Conservation (phyloP, 92 coral and sea anemone species). For the Phymanthus crucifer region DNA sequence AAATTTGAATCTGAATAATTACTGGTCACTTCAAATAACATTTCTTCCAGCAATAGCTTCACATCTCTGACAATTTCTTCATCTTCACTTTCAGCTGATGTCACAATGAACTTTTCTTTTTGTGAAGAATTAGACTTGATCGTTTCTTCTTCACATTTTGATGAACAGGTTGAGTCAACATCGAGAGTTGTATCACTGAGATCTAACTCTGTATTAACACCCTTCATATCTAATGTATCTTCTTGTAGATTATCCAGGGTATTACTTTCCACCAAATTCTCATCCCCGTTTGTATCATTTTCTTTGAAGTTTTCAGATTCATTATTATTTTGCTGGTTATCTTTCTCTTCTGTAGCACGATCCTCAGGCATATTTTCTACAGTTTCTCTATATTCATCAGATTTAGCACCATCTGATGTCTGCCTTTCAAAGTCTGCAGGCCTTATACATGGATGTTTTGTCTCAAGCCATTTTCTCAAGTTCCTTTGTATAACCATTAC, state of each 20-base stretch:
- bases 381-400: slow-evolving; percentile 42
- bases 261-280: background rate
- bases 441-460: slow-evolving; percentile 35
- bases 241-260: background rate
- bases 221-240: background rate
- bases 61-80: background rate
- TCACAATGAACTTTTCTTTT: background rate
- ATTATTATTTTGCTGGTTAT: background rate
- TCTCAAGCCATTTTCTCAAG: slow-evolving; percentile 67
- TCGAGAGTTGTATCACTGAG: background rate
- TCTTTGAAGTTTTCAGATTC: slow-evolving; percentile 5
- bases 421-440: slow-evolving; percentile 39
- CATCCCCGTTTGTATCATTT: background rate
- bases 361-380: slow-evolving; percentile 1
- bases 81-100: background rate
- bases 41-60: background rate
- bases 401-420: slow-evolving; percentile 35
- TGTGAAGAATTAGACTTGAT: background rate
- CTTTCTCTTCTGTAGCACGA: background rate
- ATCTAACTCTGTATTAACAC: background rate
- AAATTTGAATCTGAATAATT: background rate
- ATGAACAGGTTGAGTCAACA: background rate
- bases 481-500: slow-evolving; percentile 79
- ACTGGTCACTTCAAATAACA: background rate
- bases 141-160: background rate